A percentile compares a stretch with the other conserved stretches of the same genome.
Conservation (phyloP, 2,113 vertebrate genomes). For the Lepus timidus region DNA sequence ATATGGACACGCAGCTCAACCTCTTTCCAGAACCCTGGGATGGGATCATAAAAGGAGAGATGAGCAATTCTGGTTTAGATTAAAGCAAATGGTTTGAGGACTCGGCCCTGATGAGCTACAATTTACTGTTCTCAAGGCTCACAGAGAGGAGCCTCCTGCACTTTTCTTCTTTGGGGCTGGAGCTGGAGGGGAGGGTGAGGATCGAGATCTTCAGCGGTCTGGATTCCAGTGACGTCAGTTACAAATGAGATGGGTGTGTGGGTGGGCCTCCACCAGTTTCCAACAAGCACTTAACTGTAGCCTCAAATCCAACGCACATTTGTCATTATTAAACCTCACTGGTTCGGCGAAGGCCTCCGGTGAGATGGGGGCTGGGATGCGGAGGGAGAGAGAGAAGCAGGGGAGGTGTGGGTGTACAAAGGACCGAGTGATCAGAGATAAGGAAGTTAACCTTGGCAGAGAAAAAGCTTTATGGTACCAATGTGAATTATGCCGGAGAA, state of each 20-base stretch:
- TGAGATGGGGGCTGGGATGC: background rate
- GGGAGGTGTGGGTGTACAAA: too few relatives aligned
- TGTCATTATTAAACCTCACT: conserved; percentile 68
- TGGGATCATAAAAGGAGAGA: conserved; percentile 80
- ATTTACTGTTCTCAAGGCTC: conserved; percentile 50
- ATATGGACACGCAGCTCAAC: conserved; percentile 64
- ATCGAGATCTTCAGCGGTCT: background rate
- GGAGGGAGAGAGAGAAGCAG: background rate
- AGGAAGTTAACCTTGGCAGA: background rate
- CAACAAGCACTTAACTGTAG: conserved; percentile 56
- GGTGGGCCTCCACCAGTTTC: conserved; percentile 72
- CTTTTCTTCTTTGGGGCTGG: conserved; percentile 72
- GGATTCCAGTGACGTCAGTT: conserved; percentile 60
- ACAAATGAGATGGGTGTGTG: conserved; percentile 70
- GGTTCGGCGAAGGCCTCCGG: background rate
- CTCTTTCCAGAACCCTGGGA: conserved; percentile 55
- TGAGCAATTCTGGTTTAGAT: conserved; percentile 85
- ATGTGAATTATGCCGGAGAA: background rate
- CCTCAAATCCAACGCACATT: conserved; percentile 57
- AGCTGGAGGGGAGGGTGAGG: background rate
- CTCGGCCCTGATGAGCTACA: conserved; percentile 65
- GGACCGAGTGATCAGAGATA: background rate
- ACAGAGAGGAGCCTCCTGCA: conserved; percentile 58
- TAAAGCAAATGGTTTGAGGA: conserved; percentile 82
- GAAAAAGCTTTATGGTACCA: background rate